Base-by-base conservation (phyloP, 1,140 invertebrate species). In the Magallana ariakensis region DNA sequence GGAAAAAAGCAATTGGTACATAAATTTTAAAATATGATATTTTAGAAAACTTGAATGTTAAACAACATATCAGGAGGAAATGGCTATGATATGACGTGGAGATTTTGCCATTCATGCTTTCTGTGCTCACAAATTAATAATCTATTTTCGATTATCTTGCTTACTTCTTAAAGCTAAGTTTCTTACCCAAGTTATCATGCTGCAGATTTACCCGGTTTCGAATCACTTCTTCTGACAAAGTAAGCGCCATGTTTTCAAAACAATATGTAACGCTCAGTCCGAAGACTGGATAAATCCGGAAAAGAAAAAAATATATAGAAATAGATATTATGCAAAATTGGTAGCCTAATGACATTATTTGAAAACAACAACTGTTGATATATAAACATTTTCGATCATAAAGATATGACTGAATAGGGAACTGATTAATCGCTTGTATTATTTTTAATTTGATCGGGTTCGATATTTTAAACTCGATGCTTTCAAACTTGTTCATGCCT, bases 101-200 rank as follows among this genome's bases (percentile, higher is more conserved):
- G 33, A 4, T 46, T 46, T 46, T 46, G 33, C 33, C 33, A 46
- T 46, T 46, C 33, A 46, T 46, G 33, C 2, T 46, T 46, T 46
- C 33, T 46, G 33, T 46, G 33, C 33, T 4, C 33, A 5, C 33
- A 5, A 46, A 4, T 5, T 46, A 2, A 5, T 2, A 2, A 46
- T 46, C 33, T 46, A 5, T 46, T 46, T 46, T 46, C 8, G 15
- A 15, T 62, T 62, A 62, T 15, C 22, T 19, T 15, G 1, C 8
- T 2, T 15, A 19, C 46, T 70, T 33, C 62, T 15, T 11, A 13
- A 86, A 75, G 11, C 26, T 15, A 53, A 88, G 56, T 55, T 3
- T 46, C 84, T 90, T 92, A 94, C 94, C 94, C 80, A 94, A 88
- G 84, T 94, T 94, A 81, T 94, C 93, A 83, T 94, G 93, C 58